Percentiles rank a stretch among this genome's conserved stretches.
Conservation (phyloP, 2,113 vertebrate genomes). For the Burhinus bistriatus region DNA sequence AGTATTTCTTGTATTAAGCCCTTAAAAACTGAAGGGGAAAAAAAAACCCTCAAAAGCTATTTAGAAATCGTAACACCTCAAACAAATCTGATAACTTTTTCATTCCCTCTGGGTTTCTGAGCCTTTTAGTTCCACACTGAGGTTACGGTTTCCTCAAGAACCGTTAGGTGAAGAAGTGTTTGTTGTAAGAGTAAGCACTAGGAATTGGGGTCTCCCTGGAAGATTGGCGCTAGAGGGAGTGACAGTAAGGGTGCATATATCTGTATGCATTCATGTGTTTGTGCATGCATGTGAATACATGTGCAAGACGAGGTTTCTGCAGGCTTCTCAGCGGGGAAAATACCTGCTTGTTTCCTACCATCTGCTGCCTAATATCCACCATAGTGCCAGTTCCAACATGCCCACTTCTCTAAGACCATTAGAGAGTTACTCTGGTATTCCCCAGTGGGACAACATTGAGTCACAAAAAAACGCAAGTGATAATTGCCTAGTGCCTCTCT, state of each 20-base stretch:
- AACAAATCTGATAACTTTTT: neutral
- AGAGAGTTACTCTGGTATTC: neutral
- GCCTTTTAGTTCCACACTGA: neutral
- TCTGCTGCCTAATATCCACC: neutral
- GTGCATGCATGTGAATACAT: neutral
- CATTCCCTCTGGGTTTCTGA: neutral
- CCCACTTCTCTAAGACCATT: neutral
- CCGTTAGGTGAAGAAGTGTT: neutral
- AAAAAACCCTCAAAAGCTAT: neutral
- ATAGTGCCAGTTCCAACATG: neutral
- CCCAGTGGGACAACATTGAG: neutral
- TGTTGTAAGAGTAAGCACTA: neutral
- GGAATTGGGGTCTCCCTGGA: neutral
- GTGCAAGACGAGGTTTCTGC: neutral
- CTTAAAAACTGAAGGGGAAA: neutral
- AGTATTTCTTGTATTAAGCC: neutral
- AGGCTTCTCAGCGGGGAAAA: neutral
- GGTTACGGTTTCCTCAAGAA: neutral
- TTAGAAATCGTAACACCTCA: neutral
- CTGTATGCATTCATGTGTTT: neutral
- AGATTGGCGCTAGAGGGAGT: neutral
- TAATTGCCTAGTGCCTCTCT: neutral
- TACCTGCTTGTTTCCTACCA: neutral
- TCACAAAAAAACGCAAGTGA: neutral
- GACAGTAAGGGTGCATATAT: neutral